Conservation (phyloP, 2,888 invertebrate genomes). For the Stegana nigrithorax region DNA sequence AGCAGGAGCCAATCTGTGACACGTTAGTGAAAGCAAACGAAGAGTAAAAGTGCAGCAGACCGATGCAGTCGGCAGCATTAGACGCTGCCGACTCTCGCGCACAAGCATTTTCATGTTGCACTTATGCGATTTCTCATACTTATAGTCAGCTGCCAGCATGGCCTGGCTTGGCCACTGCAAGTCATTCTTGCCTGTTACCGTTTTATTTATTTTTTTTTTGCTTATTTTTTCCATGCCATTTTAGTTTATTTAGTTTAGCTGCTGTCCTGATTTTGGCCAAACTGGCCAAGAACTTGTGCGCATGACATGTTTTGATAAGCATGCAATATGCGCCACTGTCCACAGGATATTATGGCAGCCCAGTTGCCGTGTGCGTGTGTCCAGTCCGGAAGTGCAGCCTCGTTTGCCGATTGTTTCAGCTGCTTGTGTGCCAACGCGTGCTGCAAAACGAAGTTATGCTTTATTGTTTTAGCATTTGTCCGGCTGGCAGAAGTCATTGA, state of each 20-base stretch:
- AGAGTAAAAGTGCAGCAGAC: too few relatives aligned
- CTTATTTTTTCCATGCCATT: not conserved
- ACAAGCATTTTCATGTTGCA: not conserved
- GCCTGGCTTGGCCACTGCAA: conserved; percentile 17
- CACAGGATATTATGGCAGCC: too few relatives aligned
- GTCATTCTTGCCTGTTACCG: not conserved
- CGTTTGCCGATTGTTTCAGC: not conserved
- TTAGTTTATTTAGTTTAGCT: not conserved
- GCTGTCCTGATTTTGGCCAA: not conserved
- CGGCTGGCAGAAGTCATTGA: not conserved
- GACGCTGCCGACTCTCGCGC: not conserved
- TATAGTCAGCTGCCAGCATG: conserved; percentile 17
- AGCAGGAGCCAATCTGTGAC: too few relatives aligned
- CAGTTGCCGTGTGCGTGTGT: too few relatives aligned
- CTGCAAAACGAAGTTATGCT: too few relatives aligned
- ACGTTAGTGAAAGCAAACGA: too few relatives aligned
- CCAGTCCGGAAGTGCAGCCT: not conserved
- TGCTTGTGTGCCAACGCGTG: not conserved
- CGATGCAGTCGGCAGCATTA: not conserved
- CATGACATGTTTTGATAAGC: conserved; percentile 9
- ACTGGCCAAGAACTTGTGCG: not conserved
- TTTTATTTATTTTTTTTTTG: not conserved
- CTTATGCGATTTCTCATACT: conserved; percentile 5
- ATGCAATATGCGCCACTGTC: too few relatives aligned
- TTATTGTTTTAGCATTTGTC: not conserved